phyloP scores from a whole-genome alignment of 2,113 vertebrate genomes.

The Stegastes partitus region DNA sequence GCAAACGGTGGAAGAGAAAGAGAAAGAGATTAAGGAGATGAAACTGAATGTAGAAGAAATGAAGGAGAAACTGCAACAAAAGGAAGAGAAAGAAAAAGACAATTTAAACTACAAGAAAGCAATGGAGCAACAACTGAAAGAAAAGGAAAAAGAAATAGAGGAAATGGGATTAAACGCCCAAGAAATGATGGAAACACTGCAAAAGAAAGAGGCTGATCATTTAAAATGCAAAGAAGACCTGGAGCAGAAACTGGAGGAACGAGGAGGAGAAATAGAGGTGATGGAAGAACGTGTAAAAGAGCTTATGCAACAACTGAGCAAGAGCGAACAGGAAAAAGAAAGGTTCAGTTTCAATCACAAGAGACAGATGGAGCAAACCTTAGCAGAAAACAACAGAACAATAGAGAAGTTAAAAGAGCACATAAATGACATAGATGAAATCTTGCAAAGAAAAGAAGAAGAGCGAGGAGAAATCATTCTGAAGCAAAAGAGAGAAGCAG shows the following conservation, averaged over 20 bases:
- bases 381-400: slow-evolving; percentile 40
- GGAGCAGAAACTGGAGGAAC: slow-evolving; percentile 37
- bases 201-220: slow-evolving; percentile 12
- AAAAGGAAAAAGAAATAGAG: slow-evolving; percentile 24
- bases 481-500: slow-evolving; percentile 65
- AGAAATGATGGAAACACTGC: slow-evolving; percentile 39
- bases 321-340: slow-evolving; percentile 12
- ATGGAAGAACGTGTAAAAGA: slow-evolving; percentile 25
- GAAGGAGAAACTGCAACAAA: not conserved
- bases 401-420: slow-evolving; percentile 49
- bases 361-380: slow-evolving; percentile 52
- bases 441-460: slow-evolving; percentile 60
- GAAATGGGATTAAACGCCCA: not conserved
- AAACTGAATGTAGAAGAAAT: not conserved
- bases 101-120: not conserved
- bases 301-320: slow-evolving; percentile 7
- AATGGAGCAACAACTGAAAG: slow-evolving; percentile 4
- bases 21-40: not conserved
- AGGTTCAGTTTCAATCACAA: slow-evolving; percentile 18
- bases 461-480: slow-evolving; percentile 54
- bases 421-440: slow-evolving; percentile 41
- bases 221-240: not conserved
- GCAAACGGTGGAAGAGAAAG: not conserved
- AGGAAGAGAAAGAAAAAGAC: not conserved
- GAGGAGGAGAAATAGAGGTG: slow-evolving; percentile 29